Percentiles rank a stretch among this genome's conserved stretches.
phyloP scores from a whole-genome alignment of 1,140 invertebrate species.

The Drosophila aff. region DNA sequence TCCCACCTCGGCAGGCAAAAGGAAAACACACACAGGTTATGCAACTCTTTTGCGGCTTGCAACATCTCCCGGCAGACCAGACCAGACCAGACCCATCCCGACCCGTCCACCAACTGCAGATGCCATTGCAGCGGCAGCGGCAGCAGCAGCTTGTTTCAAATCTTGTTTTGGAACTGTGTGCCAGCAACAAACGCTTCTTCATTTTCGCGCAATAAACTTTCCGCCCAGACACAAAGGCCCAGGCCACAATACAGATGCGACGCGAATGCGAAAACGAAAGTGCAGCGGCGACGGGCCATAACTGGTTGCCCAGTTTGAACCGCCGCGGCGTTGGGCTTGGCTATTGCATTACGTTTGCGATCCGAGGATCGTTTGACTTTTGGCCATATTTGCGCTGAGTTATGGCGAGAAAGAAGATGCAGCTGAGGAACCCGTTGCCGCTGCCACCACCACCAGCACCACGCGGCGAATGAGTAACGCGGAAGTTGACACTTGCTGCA shows the following conservation, averaged over 20 bases:
- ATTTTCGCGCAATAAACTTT: slow-evolving; percentile 76
- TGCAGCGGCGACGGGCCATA: slow-evolving; percentile 55
- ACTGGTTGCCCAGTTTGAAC: slow-evolving; percentile 61
- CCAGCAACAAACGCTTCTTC: slow-evolving; percentile 76
- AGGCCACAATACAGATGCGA: slow-evolving; percentile 13
- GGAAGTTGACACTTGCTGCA: slow-evolving; percentile 79
- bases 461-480: slow-evolving; percentile 77
- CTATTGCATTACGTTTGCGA: slow-evolving; percentile 73
- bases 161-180: slow-evolving; percentile 74
- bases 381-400: slow-evolving; percentile 78
- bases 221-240: slow-evolving; percentile 55
- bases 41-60: slow-evolving; percentile 69
- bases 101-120: slow-evolving; percentile 48
- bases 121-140: slow-evolving; percentile 33
- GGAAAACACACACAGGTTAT: slow-evolving; percentile 76
- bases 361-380: slow-evolving; percentile 79
- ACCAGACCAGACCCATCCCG: slow-evolving; percentile 35
- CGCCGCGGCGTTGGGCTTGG: slow-evolving; percentile 67
- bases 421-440: slow-evolving; percentile 65
- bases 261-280: slow-evolving; percentile 69
- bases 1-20: slow-evolving; percentile 61
- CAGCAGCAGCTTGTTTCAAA: slow-evolving; percentile 52
- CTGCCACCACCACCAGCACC: background rate
- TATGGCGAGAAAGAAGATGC: slow-evolving; percentile 76
- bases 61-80: slow-evolving; percentile 59